Percentiles rank a stretch among this genome's conserved stretches.
phyloP scores from a whole-genome alignment of 2,888 invertebrate species.

The Orchestes rusci region DNA sequence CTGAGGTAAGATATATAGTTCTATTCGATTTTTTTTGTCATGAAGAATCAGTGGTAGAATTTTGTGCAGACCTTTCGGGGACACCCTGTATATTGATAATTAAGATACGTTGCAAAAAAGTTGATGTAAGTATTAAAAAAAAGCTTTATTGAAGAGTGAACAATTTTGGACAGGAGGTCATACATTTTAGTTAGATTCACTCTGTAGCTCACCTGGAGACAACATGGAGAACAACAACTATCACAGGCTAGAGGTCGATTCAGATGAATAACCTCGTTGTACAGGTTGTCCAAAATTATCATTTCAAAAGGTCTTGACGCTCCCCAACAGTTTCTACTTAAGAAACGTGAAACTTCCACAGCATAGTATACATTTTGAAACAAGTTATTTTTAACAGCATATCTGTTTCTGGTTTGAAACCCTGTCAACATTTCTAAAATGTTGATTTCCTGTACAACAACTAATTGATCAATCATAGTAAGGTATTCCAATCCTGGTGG shows the following conservation, averaged over 20 bases:
- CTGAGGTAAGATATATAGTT: too few relatives aligned
- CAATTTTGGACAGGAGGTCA: too few relatives aligned
- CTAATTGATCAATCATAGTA: conserved; percentile 75
- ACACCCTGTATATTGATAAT: too few relatives aligned
- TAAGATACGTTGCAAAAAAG: too few relatives aligned
- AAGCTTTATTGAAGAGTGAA: too few relatives aligned
- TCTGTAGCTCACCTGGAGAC: conserved; percentile 68
- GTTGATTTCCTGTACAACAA: conserved; percentile 78
- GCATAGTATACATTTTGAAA: conserved; percentile 78
- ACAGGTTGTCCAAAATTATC: conserved; percentile 74
- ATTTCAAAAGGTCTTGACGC: conserved; percentile 78
- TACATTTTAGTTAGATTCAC: too few relatives aligned
- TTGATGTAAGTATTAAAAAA: too few relatives aligned
- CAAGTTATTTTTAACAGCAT: conserved; percentile 68
- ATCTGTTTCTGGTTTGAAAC: conserved; percentile 87
- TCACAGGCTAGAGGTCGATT: conserved; percentile 75
- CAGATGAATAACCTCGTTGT: conserved; percentile 80
- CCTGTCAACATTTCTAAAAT: conserved; percentile 73
- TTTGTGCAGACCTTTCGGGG: too few relatives aligned
- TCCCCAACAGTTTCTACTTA: conserved; percentile 79
- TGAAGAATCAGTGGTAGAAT: too few relatives aligned
- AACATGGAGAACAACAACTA: conserved; percentile 82
- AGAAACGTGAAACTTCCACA: conserved; percentile 77
- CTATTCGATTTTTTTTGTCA: too few relatives aligned
- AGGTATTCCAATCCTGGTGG: conserved; percentile 87